Evolutionary conservation across 1,140 invertebrate genomes (phyloP), one percentile per base, ranked within the genome.

Genomic region (Thalassaphorura encarpata): DNA sequence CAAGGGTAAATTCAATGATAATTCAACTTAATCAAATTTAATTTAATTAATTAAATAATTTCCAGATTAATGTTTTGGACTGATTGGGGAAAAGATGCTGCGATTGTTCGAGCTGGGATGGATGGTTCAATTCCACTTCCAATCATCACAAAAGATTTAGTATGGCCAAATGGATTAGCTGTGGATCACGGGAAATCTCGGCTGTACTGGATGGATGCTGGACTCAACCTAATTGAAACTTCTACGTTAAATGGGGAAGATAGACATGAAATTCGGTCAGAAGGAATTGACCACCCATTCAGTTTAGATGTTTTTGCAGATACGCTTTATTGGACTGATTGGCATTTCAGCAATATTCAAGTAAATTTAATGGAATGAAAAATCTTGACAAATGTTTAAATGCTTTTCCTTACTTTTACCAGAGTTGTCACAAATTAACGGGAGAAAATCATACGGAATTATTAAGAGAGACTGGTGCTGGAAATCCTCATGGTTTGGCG

Each of bases 181-280:
- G 72, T 64, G 75, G 76, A 76, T 76, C 51, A 57, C 15, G 63
- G 54, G 21, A 55, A 49, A 47, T 27, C 19, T 21, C 66, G 83
- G 80, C 75, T 89, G n/a, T 89, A 89, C 69, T 94, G 87, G 90
- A 91, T 85, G 1, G 89, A 94, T 67, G 82, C 83, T 11, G 80
- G 81, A 1, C 82, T 80, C 0, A 81, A 85, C 58, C 83, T 78
- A 24, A 85, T 97, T 53, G 88, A 91, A 69, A 85, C 82, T 67
- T 81, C 84, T 21, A 81, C 85, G 66, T 76, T 91, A 11, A 81
- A 92, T 72, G 90, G 90, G 29, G 78, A 77, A 27, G 80, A 80
- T 43, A 77, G 89, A 18, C 56, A 55, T 49, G 23, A 62, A 16
- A 24, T 69, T 47, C 23, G 68, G 43, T 55, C 62, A 54, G 36